Evolutionary conservation across 2,797 vertebrate genomes (phyloP), one percentile per base, ranked within the genome.

Genomic region (Crenichthys baileyi): DNA sequence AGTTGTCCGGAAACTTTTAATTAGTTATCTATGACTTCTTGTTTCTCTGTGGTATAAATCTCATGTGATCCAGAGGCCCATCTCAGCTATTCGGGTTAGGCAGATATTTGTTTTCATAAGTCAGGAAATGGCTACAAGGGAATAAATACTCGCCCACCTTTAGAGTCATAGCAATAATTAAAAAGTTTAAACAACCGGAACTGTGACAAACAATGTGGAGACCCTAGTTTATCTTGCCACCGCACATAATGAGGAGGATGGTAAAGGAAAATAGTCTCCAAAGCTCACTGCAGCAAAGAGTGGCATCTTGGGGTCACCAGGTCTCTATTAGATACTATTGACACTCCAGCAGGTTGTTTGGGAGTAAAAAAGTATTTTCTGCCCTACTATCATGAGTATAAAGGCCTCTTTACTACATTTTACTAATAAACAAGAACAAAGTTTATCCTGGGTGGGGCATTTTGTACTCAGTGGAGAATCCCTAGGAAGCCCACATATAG

Each of bases 61-160:
- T 31, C 5, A 63, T 7, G 65, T 44, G 22, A 68, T 22, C 9
- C 1, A 2, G 36, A 68, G 65, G 41, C 65, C 41, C 65, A 24
- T 3, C 65, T 68, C 22, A 0, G 36, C 22, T 39, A 68, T 68
- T 44, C 22, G 41, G 36, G 63, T 67, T 67, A 2, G 4, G 20
- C 36, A 24, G 65, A 44, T 68, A 13, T 68, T 4, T 68, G 65
- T 68, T 68, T 68, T 41, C 22, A 68, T 24, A 68, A 68, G 65
- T 41, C 22, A 29, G 65, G 31, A 41, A 67, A 41, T 22, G 9
- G 31, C 63, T 41, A 67, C 65, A 44, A 41, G 39, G 65, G 65
- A 44, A 44, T 68, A 68, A 68, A 24, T 41, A 41, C 65, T 68
- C 65, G 39, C 65, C 65, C 65, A 68, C 65, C 13, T 44, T 12